A percentile compares a stretch with the other conserved stretches of the same genome.
phyloP scores from a whole-genome alignment of 2,113 vertebrate genomes.

The Charina bottae region DNA sequence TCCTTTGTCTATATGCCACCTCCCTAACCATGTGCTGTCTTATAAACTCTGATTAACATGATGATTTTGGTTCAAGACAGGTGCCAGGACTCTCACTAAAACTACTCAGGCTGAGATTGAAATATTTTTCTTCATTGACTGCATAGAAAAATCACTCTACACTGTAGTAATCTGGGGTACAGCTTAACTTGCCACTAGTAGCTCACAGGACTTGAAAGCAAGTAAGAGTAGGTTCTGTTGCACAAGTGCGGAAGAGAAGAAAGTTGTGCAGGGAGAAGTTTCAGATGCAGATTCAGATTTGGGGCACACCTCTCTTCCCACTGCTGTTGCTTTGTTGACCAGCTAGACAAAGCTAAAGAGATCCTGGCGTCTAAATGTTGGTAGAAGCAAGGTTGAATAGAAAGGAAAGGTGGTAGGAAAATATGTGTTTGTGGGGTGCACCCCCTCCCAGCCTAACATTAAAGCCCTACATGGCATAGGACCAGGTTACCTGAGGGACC shows the following conservation, averaged over 20 bases:
- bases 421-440: neutral
- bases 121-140: neutral
- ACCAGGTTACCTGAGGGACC: too few species aligned
- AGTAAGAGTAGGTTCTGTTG: neutral
- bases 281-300: neutral
- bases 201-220: neutral
- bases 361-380: too few species aligned
- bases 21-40: constrained; percentile 43
- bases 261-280: too few species aligned
- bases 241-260: neutral
- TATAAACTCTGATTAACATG: constrained; percentile 18
- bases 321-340: neutral
- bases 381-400: neutral
- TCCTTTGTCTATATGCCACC: constrained; percentile 45
- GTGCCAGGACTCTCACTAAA: rapidly evolving
- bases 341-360: neutral
- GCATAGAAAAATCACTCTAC: neutral
- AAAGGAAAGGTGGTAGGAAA: neutral
- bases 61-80: constrained; percentile 13
- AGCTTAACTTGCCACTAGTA: neutral
- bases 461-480: too few species aligned
- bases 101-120: constrained; percentile 23
- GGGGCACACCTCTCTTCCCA: neutral
- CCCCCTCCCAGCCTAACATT: neutral
- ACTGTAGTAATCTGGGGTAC: neutral